Conservation (phyloP, 2,888 invertebrate genomes). For the Crocallis elinguaria region DNA sequence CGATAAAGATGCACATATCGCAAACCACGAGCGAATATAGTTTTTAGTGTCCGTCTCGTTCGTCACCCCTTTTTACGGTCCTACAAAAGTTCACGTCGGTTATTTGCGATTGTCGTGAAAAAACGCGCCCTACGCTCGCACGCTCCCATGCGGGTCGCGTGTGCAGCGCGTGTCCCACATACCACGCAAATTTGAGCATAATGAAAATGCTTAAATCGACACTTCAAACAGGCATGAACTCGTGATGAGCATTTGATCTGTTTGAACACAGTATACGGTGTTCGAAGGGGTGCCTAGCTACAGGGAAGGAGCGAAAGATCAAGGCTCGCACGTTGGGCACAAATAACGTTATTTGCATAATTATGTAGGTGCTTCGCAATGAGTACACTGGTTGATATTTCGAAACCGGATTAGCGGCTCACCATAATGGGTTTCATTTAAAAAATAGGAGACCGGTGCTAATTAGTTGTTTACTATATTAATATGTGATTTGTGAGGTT, state of each 20-base stretch:
- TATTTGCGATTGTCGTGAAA: slow-evolving; percentile 61
- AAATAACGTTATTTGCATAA: slow-evolving; percentile 68
- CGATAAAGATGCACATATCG: slow-evolving; percentile 53
- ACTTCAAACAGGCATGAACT: slow-evolving; percentile 62
- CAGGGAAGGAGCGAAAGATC: slow-evolving; percentile 72
- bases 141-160: slow-evolving; percentile 78
- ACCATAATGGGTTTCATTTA: slow-evolving; percentile 44
- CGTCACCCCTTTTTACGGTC: slow-evolving; percentile 51
- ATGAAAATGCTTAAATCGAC: slow-evolving; percentile 65
- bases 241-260: slow-evolving; percentile 48
- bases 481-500: not conserved
- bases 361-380: slow-evolving; percentile 52
- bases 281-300: slow-evolving; percentile 52
- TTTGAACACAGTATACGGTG: slow-evolving; percentile 44
- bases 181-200: slow-evolving; percentile 72
- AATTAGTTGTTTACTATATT: slow-evolving; percentile 19
- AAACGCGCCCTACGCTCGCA: slow-evolving; percentile 22
- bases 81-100: slow-evolving; percentile 50
- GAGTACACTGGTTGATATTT: slow-evolving; percentile 75
- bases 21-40: slow-evolving; percentile 46
- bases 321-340: slow-evolving; percentile 50
- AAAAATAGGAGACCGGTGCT: slow-evolving; percentile 15
- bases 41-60: slow-evolving; percentile 42
- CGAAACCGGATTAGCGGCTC: slow-evolving; percentile 59
- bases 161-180: slow-evolving; percentile 78